Base-by-base conservation (phyloP, 1,140 invertebrate genomes). In the Diachasma alloeum region DNA sequence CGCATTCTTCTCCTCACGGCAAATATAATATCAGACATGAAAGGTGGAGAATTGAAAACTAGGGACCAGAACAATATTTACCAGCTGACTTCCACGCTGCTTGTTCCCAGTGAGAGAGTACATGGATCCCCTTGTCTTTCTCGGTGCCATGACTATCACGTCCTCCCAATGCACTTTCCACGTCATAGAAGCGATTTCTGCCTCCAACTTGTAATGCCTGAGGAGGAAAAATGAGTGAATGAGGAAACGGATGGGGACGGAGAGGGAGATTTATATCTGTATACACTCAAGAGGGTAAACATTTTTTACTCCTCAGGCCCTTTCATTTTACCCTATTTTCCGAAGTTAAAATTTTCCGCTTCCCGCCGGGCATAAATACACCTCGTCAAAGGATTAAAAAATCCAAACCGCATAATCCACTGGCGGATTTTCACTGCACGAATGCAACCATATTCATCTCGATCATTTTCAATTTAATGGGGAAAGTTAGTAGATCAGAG, bases 171-270 rank as follows among this genome's bases (percentile, higher is more conserved):
- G 92, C 0, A 99, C 94, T 82, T 95, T 94, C 98, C 98, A 99
- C 22, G 95, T 96, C 96, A 98, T 98, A 36, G 97, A 96, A 0
- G 96, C 96, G 75, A 99, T 94, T 90, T 98, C 97, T 0, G 95
- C 94, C 87, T 99, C 97, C 22, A 97, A 89, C 84, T 96, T 97
- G 86, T 96, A 97, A 86, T 97, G 96, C 82, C 97, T 98, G 89
- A 31, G 26, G 22, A 31, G 22, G 46, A 80, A 74, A 75, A 46
- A 15, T 8, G 6, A 56, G 15, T 69, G 15, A 74, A 17, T 67
- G 22, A 74, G 66, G 42, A 37, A 13, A 63, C 10, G 24, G 10
- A 73, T 15, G 24, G 19, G 9, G 15, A 44, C 5, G 24, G 24
- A 11, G 13, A 46, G 22, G 9, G n/a, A 17, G n/a, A 59, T 67